Evolutionary conservation across 2,113 vertebrate species (phyloP), one percentile per base, ranked within the genome.

Genomic region (Paradisaea rubra): DNA sequence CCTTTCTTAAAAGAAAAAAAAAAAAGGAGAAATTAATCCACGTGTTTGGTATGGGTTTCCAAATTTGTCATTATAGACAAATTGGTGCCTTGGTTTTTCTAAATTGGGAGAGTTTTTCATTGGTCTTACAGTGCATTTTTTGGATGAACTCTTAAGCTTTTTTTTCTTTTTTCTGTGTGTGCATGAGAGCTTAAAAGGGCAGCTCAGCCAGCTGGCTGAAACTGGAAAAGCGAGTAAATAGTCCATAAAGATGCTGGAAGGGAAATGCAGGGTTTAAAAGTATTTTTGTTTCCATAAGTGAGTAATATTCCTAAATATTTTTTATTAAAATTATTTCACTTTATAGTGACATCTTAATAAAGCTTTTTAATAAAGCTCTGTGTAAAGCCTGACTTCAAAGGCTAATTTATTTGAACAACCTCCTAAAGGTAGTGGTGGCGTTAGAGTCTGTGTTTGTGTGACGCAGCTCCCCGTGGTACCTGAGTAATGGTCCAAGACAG

Each of bases 381-480:
- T 86, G 64, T 85, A 53, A 83, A 78, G 56, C 39, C 23, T 31
- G 18, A 86, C 91, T 95, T 95, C 92, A 97, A 95, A 95, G 91
- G 86, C 60, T 83, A 3, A 53, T 80, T 86, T 71, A 39, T 35
- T 72, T 81, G 47, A 73, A 7, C 37, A 85, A 0, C 42, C 60
- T 60, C 47, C n/a, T 90, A 2, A 77, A 88, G 70, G 85, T 3
- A 13, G 39, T 14, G 79, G 20, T 89, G 78, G 81, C 54, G 4
- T 77, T 31, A 4, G 61, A 85, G 49, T 44, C 50, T 2, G 3
- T 53, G 9, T 74, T 68, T 71, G 59, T 70, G n/a, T 93, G 60
- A 70, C 1, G 0, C 69, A 33, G 78, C 2, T 6, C 9, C 44
- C 49, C 1, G 6, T 78, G 49, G 63, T 71, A 12, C 22, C 54